Conservation (phyloP, 2,797 vertebrate genomes). For the Botia kubotai region DNA sequence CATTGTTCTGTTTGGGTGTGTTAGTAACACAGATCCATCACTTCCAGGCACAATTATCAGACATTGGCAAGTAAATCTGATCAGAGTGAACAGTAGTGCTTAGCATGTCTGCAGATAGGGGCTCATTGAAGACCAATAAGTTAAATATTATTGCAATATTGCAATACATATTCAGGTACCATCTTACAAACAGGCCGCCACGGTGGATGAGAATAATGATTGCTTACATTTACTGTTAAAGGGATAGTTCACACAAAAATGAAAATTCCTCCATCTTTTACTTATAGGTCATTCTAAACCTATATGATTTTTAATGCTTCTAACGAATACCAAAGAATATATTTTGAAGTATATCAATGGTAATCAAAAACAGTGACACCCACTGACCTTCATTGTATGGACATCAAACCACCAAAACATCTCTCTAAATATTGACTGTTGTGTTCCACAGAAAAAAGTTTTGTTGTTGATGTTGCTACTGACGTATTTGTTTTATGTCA, state of each 20-base stretch:
- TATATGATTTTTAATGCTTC: too few relatives aligned
- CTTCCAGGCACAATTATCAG: conserved; percentile 60
- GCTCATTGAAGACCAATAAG: conserved; percentile 39
- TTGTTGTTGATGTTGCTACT: too few relatives aligned
- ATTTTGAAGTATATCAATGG: too few relatives aligned
- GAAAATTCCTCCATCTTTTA: too few relatives aligned
- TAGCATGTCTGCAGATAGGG: conserved; percentile 52
- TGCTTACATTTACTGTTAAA: neutral
- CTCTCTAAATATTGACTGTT: too few relatives aligned
- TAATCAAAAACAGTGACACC: too few relatives aligned
- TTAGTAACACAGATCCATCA: conserved; percentile 57
- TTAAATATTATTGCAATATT: conserved; percentile 37
- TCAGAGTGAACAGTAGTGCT: conserved; percentile 59
- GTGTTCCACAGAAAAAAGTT: too few relatives aligned
- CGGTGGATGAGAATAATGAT: conserved; percentile 32
- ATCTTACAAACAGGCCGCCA: conserved; percentile 11
- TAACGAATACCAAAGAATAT: too few relatives aligned
- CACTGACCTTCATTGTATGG: too few relatives aligned
- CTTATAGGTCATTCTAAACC: too few relatives aligned
- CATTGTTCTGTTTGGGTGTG: conserved; percentile 58
- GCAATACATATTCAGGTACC: conserved; percentile 28
- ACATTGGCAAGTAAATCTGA: conserved; percentile 58
- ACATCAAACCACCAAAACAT: too few relatives aligned
- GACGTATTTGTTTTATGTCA: too few relatives aligned
- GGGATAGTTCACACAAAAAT: neutral